A percentile compares a stretch with the other conserved stretches of the same genome.
phyloP scores from a whole-genome alignment of 2,113 vertebrate genomes.

The Eudyptes chrysolophus region DNA sequence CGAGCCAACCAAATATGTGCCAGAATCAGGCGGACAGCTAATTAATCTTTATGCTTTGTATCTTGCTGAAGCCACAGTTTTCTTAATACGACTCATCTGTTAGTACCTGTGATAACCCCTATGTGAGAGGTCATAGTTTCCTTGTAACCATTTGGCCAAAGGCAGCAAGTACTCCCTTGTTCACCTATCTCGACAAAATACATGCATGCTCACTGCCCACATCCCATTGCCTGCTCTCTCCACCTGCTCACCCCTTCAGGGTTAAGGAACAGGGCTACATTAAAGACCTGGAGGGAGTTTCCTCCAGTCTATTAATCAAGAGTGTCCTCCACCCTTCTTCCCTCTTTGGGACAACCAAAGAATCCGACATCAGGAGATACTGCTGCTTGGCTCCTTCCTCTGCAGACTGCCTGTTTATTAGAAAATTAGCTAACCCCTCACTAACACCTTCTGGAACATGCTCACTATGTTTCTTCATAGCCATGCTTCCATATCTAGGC shows the following conservation, averaged over 20 bases:
- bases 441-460: not conserved
- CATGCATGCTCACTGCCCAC: not conserved
- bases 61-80: not conserved
- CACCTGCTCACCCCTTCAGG: not conserved
- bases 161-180: not conserved
- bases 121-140: not conserved
- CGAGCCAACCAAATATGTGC: accelerated
- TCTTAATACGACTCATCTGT: not conserved
- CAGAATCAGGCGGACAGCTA: not conserved
- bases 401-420: not conserved
- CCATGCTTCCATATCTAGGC: not conserved
- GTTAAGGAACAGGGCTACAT: not conserved
- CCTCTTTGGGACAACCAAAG: not conserved
- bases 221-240: not conserved
- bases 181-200: not conserved
- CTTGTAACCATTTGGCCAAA: not conserved
- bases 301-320: not conserved
- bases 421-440: not conserved
- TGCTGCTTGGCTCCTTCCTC: not conserved
- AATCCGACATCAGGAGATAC: not conserved
- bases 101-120: not conserved
- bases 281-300: no score
- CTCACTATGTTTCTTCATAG: not conserved
- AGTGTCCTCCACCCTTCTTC: not conserved
- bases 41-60: not conserved